Percentiles rank a stretch among this genome's conserved stretches.
Evolutionary conservation across 2,888 invertebrate species (phyloP).

Genomic region (Aspidapion aeneum): DNA sequence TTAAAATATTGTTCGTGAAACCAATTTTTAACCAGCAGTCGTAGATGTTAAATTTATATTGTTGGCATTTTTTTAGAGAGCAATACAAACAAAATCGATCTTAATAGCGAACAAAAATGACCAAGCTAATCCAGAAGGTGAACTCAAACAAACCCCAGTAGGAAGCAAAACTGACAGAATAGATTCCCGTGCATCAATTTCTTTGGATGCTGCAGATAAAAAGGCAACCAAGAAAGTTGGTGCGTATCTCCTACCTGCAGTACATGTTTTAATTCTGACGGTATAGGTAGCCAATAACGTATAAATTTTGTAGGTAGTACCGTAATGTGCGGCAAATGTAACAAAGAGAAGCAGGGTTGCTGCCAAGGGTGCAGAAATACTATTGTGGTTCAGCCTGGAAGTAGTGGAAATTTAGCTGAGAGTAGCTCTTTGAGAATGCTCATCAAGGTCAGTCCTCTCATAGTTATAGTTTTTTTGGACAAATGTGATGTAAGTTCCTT

Average conservation of each 20-base stretch:
- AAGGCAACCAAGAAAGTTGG: not conserved
- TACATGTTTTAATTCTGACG: no score
- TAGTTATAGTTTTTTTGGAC: no score
- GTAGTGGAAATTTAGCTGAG: slow-evolving; percentile 10
- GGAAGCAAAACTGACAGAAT: not conserved
- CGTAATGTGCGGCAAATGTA: slow-evolving; percentile 17
- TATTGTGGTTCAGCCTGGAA: slow-evolving; percentile 13
- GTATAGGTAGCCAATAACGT: no score
- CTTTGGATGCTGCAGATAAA: not conserved
- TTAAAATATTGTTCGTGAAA: no score
- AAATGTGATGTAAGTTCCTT: no score
- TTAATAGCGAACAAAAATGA: slow-evolving; percentile 9
- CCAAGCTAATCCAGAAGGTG: not conserved
- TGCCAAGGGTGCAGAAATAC: slow-evolving; percentile 18
- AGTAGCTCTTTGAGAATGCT: slow-evolving; percentile 17
- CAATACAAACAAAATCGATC: slow-evolving; percentile 15
- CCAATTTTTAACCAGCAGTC: no score
- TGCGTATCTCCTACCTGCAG: no score
- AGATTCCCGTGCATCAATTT: not conserved
- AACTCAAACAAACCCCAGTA: no score
- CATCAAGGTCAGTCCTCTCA: slow-evolving; percentile 18
- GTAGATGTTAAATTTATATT: no score
- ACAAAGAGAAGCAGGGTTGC: slow-evolving; percentile 15
- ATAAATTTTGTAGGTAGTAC: not conserved
- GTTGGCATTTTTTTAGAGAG: slow-evolving; percentile 1